Base-by-base conservation (phyloP, 2,113 vertebrate species). In the Phalacrocorax carbo region DNA sequence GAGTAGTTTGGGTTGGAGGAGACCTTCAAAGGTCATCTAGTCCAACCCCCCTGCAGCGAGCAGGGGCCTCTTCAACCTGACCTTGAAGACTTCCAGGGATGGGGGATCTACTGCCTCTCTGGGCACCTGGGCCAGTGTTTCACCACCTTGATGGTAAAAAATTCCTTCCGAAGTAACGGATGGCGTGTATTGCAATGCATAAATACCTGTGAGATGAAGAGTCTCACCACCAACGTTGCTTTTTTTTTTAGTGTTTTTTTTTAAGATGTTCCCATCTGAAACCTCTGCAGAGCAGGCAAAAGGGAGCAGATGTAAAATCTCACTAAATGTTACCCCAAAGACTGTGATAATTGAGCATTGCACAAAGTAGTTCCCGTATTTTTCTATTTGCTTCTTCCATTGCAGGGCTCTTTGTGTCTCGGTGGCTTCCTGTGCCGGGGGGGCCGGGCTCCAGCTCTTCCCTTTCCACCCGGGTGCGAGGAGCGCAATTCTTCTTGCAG, bases 371-470 rank as follows among this genome's bases (percentile, higher is more conserved):
- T 94, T 96, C 84, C 89, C 44, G 79, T 82, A n/a, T 87, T 94
- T 93, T 81, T 66, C 60, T 75, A 4, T 79, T 72, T 68, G 38
- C 58, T 66, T 61, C 81, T 82, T 66, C 88, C 91, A 88, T 80
- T n/a, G 48, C 70, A 49, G 70, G 55, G n/a, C 64, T 84, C 94
- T 95, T 91, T 97, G 93, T 97, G 94, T 95, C 94, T 96, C 42
- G 0, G 64, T 77, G 82, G 89, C 60, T 97, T 97, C 97, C 95
- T 96, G 95, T 95, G 78, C 82, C 10, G 52, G 51, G 68, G 64
- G 55, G 82, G 72, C 9, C 21, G 2, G 84, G 68, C 82, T 93
- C 71, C 78, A 82, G 65, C 76, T 85, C 82, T 94, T 96, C 92
- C 88, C 78, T 80, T 97, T 68, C 88, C 85, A 92, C 77, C 62